phyloP scores from a whole-genome alignment of 2,797 vertebrate species.

The Cheracebus regulus region DNA sequence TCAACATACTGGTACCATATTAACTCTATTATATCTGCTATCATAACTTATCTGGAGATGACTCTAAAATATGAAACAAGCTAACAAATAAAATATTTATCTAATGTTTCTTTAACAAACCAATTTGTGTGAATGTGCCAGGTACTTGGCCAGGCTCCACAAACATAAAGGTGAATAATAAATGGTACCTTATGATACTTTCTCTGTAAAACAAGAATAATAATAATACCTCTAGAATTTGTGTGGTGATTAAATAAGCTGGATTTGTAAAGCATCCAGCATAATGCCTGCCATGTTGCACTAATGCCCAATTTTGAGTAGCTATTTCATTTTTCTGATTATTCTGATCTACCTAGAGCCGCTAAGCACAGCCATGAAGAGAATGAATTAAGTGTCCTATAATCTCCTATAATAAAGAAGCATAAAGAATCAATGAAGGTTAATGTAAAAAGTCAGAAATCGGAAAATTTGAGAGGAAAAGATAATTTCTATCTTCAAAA shows the following conservation, averaged over 20 bases:
- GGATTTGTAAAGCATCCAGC: not conserved
- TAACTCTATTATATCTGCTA: not conserved
- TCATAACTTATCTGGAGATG: not conserved
- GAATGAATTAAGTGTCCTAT: not conserved
- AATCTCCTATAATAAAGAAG: not conserved
- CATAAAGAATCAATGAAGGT: not conserved
- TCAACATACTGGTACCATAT: not conserved
- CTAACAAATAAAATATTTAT: not conserved
- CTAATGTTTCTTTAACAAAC: not conserved
- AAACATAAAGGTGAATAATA: not conserved
- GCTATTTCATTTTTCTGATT: not conserved
- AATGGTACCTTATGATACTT: not conserved
- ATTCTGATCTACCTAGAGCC: not conserved
- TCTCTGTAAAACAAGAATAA: not conserved
- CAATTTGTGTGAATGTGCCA: not conserved
- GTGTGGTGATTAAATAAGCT: not conserved
- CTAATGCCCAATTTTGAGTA: not conserved
- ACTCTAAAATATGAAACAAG: conserved; percentile 18
- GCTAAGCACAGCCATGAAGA: not conserved
- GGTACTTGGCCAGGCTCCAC: not conserved
- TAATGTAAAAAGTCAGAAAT: not conserved
- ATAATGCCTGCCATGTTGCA: not conserved
- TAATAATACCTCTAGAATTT: not conserved
- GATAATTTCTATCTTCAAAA: not conserved
- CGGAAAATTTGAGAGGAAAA: not conserved